Base-by-base conservation (phyloP, 2,797 vertebrate genomes). In the Picus viridis region DNA sequence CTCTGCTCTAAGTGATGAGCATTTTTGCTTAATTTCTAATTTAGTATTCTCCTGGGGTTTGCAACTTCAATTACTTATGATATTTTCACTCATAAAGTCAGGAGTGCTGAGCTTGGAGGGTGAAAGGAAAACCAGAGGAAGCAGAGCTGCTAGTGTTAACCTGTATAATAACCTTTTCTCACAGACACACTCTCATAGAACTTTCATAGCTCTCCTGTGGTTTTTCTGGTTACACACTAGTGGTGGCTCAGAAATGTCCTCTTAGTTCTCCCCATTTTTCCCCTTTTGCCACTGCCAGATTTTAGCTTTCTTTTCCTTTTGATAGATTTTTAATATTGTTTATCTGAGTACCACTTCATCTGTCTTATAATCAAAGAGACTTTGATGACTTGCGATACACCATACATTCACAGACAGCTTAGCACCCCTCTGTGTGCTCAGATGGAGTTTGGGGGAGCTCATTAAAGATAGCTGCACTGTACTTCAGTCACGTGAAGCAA, bases 1-100 rank as follows among this genome's bases (percentile, higher is more conserved):
- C 83, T 61, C 87, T 56, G 86, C 86, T 71, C 54, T 57, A 49
- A 9, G 23, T 41, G 89, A 93, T 89, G 95, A 95, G 59, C 57
- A 32, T 92, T 95, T 96, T 65, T 90, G 76, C 81, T 89, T 96
- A 95, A 95, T 96, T 97, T 95, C 95, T 84, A 90, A 94, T 96
- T 96, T 92, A 86, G 80, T 90, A 97, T 96, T 95, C 96, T 72
- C 22, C 76, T 71, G 71, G 68, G 93, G 51, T 94, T 91, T 93
- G 51, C 69, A 86, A 26, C 71, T 95, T 93, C 54, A 58, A 93
- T 95, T 93, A 89, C 83, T 84, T 16, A 16, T 79, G 84, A 74
- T 94, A 89, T 94, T 96, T 95, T 91, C 89, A 47, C 87, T 92
- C 45, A 57, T 67, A 10, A 70, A 94, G 70, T 87, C 70, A 27